Evolutionary conservation across 1,140 invertebrate genomes (phyloP).

Genomic region (Zophobas atratus): DNA sequence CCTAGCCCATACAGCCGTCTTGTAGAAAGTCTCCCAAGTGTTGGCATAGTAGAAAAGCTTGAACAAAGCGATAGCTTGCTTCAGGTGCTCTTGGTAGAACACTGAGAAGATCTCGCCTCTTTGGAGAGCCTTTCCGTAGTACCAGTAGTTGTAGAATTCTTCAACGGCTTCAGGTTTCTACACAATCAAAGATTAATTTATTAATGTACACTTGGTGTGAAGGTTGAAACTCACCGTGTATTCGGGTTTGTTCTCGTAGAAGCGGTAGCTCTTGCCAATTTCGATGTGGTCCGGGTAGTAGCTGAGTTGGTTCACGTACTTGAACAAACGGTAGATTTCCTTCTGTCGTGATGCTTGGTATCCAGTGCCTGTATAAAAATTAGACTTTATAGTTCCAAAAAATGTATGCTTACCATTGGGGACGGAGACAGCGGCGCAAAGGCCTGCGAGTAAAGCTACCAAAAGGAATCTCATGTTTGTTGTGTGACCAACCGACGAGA

Average conservation of each 20-base stretch:
- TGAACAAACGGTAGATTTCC: slow-evolving; percentile 73
- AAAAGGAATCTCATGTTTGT: slow-evolving; percentile 41
- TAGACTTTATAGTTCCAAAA: background rate
- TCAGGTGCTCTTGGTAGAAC: slow-evolving; percentile 70
- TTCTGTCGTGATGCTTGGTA: slow-evolving; percentile 69
- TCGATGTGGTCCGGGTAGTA: slow-evolving; percentile 68
- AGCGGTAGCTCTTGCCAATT: slow-evolving; percentile 70
- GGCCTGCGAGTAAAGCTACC: slow-evolving; percentile 28
- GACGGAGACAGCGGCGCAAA: slow-evolving; percentile 29
- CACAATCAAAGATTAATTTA: background rate
- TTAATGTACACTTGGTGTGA: background rate
- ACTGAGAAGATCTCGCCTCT: slow-evolving; percentile 68
- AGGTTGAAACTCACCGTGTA: slow-evolving; percentile 68
- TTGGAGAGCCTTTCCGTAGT: slow-evolving; percentile 67
- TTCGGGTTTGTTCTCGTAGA: slow-evolving; percentile 70
- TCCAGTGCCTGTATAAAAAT: background rate
- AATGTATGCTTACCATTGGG: background rate
- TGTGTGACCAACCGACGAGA: slow-evolving; percentile 11
- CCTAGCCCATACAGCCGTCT: slow-evolving; percentile 76
- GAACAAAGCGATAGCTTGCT: slow-evolving; percentile 74
- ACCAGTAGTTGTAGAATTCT: slow-evolving; percentile 61
- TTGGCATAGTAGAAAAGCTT: slow-evolving; percentile 75
- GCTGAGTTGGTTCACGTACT: slow-evolving; percentile 73
- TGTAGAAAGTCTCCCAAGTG: slow-evolving; percentile 77
- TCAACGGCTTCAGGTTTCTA: slow-evolving; percentile 73